Base-by-base conservation (phyloP, 2,113 vertebrate species). In the Camelus dromedarius region DNA sequence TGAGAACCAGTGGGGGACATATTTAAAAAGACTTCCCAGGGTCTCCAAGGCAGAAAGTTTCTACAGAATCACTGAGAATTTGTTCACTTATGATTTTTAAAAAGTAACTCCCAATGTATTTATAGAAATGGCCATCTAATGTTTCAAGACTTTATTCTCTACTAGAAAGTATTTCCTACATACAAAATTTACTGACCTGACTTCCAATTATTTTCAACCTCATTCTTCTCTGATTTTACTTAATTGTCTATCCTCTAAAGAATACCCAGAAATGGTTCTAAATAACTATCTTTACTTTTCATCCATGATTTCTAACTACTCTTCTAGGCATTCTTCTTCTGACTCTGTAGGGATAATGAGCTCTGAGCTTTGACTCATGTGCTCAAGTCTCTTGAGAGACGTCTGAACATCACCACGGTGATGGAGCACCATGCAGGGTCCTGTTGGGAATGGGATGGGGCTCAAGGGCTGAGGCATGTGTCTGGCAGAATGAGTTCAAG, bases 151-250 rank as follows among this genome's bases (percentile, higher is more conserved):
- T 89, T 93, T 46, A 48, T 77, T 93, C 82, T 80, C 62, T 22
- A 76, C 52, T 86, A 89, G 12, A 89, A 7, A 96, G 26, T 88
- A 62, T 62, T 94, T 93, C 72, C 60, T 95, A 92, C 58, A 75
- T 84, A 82, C 32, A 35, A 83, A 95, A 88, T 67, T 95, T 77
- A 56, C 70, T 95, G 58, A 92, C 66, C 89, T 92, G 72, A n/a
- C 30, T 64, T 93, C 58, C 81, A 93, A 97, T 97, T 79, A 96
- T 94, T 88, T 69, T 75, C 90, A 95, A 81, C 90, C 80, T 83
- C 66, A 69, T 82, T 88, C 50, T 73, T 82, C 66, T 92, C 54
- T 95, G 70, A 95, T 91, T 97, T 97, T 80, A 92, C 87, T 91
- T 82, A 82, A 86, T 96, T 72, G 1, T 84, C 87, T 85, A 18